Evolutionary conservation across 2,888 invertebrate species (phyloP), one percentile per base, ranked within the genome.

Genomic region (Zaprionus obscuricornis): DNA sequence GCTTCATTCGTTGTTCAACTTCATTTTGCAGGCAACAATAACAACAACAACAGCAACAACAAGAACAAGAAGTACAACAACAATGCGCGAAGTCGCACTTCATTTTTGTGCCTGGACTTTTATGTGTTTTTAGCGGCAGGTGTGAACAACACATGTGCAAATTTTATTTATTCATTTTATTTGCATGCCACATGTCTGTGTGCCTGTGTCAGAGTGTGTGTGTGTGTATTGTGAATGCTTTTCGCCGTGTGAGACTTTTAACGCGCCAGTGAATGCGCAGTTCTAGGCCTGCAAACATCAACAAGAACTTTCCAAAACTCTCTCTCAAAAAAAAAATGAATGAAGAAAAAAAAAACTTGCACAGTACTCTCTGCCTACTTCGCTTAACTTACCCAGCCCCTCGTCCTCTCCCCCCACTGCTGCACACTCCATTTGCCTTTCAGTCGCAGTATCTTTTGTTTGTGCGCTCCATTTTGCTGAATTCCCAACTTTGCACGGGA

Each of bases 151-250:
- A 82, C 83, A 78, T 72, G 66, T 71, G 83, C 75, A 85, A 79
- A 83, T 83, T 82, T 85, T 74, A 85, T 79, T 83, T 86, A 87
- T 85, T 83, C 85, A 75, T 85, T 83, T 77, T 85, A 85, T 86
- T 86, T 83, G 64, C 83, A 74, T 79, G 66, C 55, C 74, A 66
- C 46, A 36, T 54, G 36, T 55, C 52, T 60, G 40, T 54, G 31
- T 50, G 42, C 46, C 37, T 43, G 39, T 52, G 63, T 45, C 54
- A 33, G 45, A 46, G 54, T 55, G 36, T 54, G 49, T 59, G 36
- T 45, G 57, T 34, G 51, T 47, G 45, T 47, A 45, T 60, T 58
- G 42, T 56, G 58, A 60, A 55, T 40, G 40, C 54, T 47, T 55
- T 62, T 57, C 51, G 31, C 50, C 45, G 50, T 64, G 60, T 76